These are phyloP conservation scores for Drosophila atripex DNA, from an alignment of 2,888 invertebrate species.

Conservation along the genomic window DNA sequence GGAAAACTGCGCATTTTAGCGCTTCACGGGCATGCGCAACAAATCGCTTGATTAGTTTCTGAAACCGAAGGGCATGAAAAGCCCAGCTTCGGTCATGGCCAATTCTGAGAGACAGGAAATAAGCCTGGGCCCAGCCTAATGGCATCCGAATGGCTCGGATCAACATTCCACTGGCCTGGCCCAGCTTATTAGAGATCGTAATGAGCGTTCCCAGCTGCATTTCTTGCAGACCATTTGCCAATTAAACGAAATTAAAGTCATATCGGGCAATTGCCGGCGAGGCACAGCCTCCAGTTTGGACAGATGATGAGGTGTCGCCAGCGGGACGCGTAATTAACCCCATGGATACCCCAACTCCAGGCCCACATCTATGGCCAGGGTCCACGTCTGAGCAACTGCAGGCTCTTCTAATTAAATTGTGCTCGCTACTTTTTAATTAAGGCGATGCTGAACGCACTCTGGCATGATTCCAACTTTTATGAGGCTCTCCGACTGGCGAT, in stretches of 20 bases:
- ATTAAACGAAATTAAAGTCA: conserved; percentile 54
- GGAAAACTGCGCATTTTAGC: conserved; percentile 38
- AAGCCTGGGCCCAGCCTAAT: conserved; percentile 53
- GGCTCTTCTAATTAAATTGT: conserved; percentile 61
- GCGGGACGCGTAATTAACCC: conserved; percentile 49
- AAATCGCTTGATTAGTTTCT: conserved; percentile 80
- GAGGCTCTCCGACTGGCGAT: neutral
- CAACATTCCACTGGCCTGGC: conserved; percentile 23
- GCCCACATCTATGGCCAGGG: conserved; percentile 9
- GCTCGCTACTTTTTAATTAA: conserved; percentile 50
- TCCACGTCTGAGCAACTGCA: conserved; percentile 16
- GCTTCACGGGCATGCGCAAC: conserved; percentile 80
- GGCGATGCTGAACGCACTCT: conserved; percentile 41
- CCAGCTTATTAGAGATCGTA: conserved; percentile 36
- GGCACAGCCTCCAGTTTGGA: conserved; percentile 11
- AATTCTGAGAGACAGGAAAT: conserved; percentile 66
- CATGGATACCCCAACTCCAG: conserved; percentile 7
- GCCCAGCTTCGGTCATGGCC: conserved; percentile 13
- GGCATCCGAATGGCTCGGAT: conserved; percentile 40
- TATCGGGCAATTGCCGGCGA: conserved; percentile 24
- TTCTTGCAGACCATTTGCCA: conserved; percentile 47
- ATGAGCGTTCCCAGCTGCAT: conserved; percentile 40
- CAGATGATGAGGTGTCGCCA: conserved; percentile 61
- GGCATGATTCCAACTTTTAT: conserved; percentile 45
- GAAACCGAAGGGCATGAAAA: conserved; percentile 5